Conservation (phyloP, 2,797 vertebrate species). For the Nyctalus aviator region DNA sequence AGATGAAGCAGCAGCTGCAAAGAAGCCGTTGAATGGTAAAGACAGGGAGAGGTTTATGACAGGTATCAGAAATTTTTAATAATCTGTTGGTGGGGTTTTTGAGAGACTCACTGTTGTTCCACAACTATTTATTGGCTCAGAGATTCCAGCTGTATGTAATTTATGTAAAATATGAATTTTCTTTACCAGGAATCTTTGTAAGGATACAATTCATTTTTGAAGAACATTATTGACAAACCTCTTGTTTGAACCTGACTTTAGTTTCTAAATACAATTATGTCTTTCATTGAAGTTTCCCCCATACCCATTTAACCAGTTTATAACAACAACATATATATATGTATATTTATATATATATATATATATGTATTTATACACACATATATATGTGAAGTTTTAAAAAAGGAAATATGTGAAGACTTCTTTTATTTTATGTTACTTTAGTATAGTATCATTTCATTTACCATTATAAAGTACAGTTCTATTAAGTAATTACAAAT, state of each 20-base stretch:
- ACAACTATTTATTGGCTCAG: constrained; percentile 42
- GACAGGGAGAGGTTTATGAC: constrained; percentile 94
- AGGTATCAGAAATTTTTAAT: constrained; percentile 87
- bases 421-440: background rate
- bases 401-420: background rate
- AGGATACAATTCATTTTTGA: constrained; percentile 39
- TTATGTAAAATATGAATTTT: constrained; percentile 41
- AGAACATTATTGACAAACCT: background rate
- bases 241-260: background rate
- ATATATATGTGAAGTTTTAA: background rate
- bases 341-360: background rate
- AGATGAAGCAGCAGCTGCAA: constrained; percentile 95
- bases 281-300: background rate
- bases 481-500: background rate
- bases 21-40: constrained; percentile 96
- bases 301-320: background rate
- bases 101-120: constrained; percentile 58
- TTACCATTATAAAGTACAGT: background rate
- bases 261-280: background rate
- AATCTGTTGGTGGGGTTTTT: constrained; percentile 67
- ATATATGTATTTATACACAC: too few relatives aligned
- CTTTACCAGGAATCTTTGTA: background rate
- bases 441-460: background rate
- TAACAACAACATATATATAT: background rate
- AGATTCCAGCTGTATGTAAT: constrained; percentile 63